Evolutionary conservation across 2,888 invertebrate genomes (phyloP).

Genomic region (Megalurothrips usitatus): DNA sequence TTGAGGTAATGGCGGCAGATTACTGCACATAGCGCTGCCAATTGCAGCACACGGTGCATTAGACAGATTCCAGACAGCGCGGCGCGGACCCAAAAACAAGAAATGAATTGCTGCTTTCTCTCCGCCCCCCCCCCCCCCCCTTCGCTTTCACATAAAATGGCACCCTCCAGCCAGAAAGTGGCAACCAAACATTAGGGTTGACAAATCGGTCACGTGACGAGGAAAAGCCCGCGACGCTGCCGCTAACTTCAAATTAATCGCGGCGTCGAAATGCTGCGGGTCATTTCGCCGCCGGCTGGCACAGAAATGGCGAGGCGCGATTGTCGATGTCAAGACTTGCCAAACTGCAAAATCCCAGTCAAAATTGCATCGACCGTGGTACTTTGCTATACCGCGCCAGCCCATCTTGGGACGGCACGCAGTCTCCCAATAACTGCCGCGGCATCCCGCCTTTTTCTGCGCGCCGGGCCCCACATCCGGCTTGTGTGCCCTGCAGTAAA

Average conservation of each 20-base stretch:
- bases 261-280: neutral
- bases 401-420: too few relatives aligned
- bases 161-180: neutral
- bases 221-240: neutral
- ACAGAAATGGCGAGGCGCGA: neutral
- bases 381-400: too few relatives aligned
- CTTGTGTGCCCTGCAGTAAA: neutral
- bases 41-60: neutral
- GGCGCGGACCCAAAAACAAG: neutral
- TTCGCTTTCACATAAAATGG: neutral
- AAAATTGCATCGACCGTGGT: too few relatives aligned
- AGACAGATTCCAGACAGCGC: neutral
- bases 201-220: neutral
- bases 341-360: too few relatives aligned
- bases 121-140: too few relatives aligned
- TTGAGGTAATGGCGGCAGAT: neutral
- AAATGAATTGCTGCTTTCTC: neutral
- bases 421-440: too few relatives aligned
- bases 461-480: too few relatives aligned
- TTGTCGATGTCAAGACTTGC: too few relatives aligned
- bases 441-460: too few relatives aligned
- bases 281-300: neutral
- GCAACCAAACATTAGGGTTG: conserved; percentile 6
- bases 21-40: neutral
- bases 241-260: conserved; percentile 7